Evolutionary conservation across 1,140 invertebrate genomes (phyloP).

Genomic region (Spodoptera frugiperda): DNA sequence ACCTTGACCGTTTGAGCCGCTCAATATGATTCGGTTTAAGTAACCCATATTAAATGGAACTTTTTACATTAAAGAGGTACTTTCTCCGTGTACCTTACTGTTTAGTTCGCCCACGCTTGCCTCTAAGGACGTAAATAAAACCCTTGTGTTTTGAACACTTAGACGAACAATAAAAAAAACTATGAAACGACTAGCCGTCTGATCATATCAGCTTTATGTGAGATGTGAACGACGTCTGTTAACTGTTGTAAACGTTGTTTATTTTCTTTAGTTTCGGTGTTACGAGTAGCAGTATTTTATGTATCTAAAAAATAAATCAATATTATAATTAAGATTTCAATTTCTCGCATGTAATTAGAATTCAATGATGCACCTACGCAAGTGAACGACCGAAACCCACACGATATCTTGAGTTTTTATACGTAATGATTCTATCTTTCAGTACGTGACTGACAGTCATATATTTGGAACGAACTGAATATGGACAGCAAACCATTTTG

Average conservation of each 20-base stretch:
- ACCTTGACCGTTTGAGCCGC: slow-evolving; percentile 53
- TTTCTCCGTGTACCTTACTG: slow-evolving; percentile 5
- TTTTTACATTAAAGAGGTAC: neutral
- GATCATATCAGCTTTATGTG: slow-evolving; percentile 33
- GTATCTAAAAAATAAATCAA: neutral
- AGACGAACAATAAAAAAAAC: slow-evolving; percentile 25
- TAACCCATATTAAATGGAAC: slow-evolving; percentile 36
- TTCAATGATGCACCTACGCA: slow-evolving; percentile 50
- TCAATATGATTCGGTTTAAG: slow-evolving; percentile 33
- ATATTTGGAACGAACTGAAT: slow-evolving; percentile 52
- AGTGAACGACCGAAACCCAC: slow-evolving; percentile 58
- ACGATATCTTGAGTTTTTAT: slow-evolving; percentile 56
- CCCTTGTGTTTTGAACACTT: neutral
- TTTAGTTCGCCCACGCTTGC: slow-evolving; percentile 20
- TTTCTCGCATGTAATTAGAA: neutral
- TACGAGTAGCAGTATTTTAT: neutral
- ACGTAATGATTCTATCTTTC: slow-evolving; percentile 53
- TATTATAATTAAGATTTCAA: slow-evolving; percentile 27
- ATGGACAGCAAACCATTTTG: slow-evolving; percentile 58
- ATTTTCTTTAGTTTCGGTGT: neutral
- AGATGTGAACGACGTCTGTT: neutral
- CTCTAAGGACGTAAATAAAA: slow-evolving; percentile 2
- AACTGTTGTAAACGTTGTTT: slow-evolving; percentile 5
- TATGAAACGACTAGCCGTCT: slow-evolving; percentile 1
- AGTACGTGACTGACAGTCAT: slow-evolving; percentile 62